A percentile compares a stretch with the other conserved stretches of the same genome.
Conservation (phyloP, 2,113 vertebrate species). For the Notarius quadriscutis region DNA sequence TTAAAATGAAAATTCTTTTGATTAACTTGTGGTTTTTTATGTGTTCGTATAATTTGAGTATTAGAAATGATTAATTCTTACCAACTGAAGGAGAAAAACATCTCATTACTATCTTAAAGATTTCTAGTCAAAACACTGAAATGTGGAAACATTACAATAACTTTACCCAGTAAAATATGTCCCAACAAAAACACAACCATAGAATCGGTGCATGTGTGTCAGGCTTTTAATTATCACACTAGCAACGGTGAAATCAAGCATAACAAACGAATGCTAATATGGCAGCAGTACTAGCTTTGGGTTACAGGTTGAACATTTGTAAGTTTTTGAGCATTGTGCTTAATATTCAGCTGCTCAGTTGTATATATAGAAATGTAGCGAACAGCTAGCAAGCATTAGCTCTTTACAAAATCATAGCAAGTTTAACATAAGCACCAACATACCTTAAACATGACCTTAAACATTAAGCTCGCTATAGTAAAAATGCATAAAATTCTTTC, state of each 20-base stretch:
- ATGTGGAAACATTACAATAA: background rate
- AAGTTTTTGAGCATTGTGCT: background rate
- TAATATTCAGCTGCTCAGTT: background rate
- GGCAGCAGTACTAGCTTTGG: background rate
- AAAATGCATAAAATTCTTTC: background rate
- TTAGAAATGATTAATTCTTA: background rate
- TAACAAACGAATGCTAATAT: background rate
- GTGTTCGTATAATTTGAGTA: no score
- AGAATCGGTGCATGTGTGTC: background rate
- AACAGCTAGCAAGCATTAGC: background rate
- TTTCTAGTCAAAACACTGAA: background rate
- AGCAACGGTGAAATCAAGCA: background rate
- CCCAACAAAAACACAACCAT: background rate
- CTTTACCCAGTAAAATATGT: background rate
- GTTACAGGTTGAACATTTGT: background rate
- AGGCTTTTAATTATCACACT: background rate
- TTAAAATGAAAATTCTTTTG: no score
- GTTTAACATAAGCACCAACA: background rate
- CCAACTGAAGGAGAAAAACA: background rate
- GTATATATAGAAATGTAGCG: background rate
- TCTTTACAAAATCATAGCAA: background rate
- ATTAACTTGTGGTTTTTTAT: no score
- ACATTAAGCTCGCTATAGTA: background rate
- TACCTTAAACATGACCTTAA: background rate
- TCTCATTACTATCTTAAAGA: background rate